These are phyloP conservation scores for Coregonus ussuriensis DNA, from an alignment of 2,797 vertebrate species.

Conservation along the genomic window DNA sequence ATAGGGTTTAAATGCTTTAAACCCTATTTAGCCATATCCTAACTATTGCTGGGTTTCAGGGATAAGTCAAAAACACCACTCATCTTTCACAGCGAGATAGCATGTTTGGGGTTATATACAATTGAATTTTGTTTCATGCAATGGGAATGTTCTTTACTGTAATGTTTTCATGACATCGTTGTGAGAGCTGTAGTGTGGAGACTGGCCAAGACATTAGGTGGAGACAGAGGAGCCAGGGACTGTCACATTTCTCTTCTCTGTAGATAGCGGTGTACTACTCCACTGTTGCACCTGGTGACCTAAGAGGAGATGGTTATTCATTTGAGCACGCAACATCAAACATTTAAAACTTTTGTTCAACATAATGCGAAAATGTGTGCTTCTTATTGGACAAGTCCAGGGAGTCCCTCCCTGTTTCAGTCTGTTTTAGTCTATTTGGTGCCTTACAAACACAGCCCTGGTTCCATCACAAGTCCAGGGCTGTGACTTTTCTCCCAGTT, in stretches of 20 bases:
- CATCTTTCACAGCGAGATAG: not conserved
- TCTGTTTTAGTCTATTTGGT: no score
- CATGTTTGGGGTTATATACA: no score
- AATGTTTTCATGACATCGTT: conserved; percentile 28
- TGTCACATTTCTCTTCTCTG: conserved; percentile 14
- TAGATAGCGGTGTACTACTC: not conserved
- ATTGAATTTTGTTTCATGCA: not conserved
- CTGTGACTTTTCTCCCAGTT: no score
- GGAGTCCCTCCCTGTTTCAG: no score
- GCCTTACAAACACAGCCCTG: no score
- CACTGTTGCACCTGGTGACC: not conserved
- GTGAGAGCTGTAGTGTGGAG: conserved; percentile 28
- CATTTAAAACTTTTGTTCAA: no score
- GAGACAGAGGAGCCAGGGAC: conserved; percentile 67
- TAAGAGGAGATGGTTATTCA: no score
- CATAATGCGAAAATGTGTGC: no score
- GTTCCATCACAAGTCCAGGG: no score
- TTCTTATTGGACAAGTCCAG: no score
- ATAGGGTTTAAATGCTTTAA: not conserved
- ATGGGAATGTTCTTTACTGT: not conserved
- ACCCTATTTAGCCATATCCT: not conserved
- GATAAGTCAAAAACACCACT: not conserved
- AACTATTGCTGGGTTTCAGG: no score
- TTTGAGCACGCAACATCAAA: no score
- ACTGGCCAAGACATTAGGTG: conserved; percentile 65